Base-by-base conservation (phyloP, 2,113 vertebrate species). In the Atlantisia rogersi region DNA sequence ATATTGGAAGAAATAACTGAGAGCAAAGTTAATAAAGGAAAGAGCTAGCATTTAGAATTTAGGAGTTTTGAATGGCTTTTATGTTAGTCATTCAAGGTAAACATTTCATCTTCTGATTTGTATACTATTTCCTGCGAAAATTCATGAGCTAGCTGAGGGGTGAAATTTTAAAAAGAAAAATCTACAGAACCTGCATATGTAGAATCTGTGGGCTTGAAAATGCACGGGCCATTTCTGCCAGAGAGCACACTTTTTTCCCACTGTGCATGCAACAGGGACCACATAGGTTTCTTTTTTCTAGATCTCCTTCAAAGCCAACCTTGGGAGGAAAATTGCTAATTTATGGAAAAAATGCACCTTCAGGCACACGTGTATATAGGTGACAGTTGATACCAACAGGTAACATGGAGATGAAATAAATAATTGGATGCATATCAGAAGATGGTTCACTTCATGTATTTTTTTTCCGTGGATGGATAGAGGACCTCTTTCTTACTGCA, bases 301-400 rank as follows among this genome's bases (percentile, higher is more conserved):
- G 10, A 88, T 15, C 35, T 12, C 29, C 19, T n/a, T 42, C 12
- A 9, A 63, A 37, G 31, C 5, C 21, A 84, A 29, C 11, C 56
- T 13, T 18, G 31, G 11, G 9, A 84, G 15, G 22, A 85, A 75
- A 80, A 55, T 4, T 58, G 42, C 11, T 25, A 65, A 68, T 64
- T 71, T 10, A 24, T 46, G 15, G 5, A 82, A 65, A 70, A 92
- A 37, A 75, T 42, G 6, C 31, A 58, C 31, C n/a, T 56, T 10
- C 46, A 84, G 19, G 13, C 12, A 14, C 32, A 15, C 1, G 0
- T 40, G 5, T 31, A 16, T 16, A 18, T 15, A 46, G 7, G 8
- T 26, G 22, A 39, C 10, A 80, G 13, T 3, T 29, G 39, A 37
- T 76, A 28, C 15, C 50, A 64, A 24, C 12, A 78, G 29, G 31